A percentile compares a stretch with the other conserved stretches of the same genome.
phyloP scores from a whole-genome alignment of 2,888 invertebrate genomes.

The Scaptodrosophila latifasciaeformis region DNA sequence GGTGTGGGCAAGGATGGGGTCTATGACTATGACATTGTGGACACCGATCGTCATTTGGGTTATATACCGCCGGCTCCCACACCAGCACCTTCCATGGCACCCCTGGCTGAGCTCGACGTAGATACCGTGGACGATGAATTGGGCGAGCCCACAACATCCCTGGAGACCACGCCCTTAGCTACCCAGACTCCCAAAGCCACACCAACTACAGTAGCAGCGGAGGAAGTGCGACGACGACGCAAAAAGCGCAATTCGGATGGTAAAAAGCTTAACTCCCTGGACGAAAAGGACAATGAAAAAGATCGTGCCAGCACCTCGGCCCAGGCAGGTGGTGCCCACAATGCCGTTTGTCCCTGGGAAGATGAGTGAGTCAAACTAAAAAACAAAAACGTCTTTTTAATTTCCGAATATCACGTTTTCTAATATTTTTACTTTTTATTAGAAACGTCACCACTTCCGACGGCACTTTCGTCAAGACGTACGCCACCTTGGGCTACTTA shows the following conservation, averaged over 20 bases:
- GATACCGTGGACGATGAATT: conserved; percentile 82
- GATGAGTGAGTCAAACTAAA: conserved; percentile 88
- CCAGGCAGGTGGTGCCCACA: conserved; percentile 75
- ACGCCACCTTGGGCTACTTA: conserved; percentile 94
- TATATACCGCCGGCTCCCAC: conserved; percentile 73
- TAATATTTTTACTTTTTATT: conserved; percentile 73
- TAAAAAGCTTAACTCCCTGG: conserved; percentile 58
- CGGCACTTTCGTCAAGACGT: conserved; percentile 94
- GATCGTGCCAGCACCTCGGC: conserved; percentile 18
- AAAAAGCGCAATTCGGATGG: conserved; percentile 69
- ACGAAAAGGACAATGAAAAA: conserved; percentile 58
- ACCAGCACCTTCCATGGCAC: conserved; percentile 77
- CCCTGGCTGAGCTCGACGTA: conserved; percentile 82
- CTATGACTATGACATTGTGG: conserved; percentile 69
- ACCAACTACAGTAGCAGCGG: conserved; percentile 32
- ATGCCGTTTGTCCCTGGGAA: conserved; percentile 95
- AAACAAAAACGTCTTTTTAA: not conserved
- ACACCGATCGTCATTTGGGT: conserved; percentile 52
- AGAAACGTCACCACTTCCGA: conserved; percentile 89
- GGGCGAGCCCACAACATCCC: conserved; percentile 26
- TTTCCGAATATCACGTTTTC: not conserved
- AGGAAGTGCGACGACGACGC: conserved; percentile 66
- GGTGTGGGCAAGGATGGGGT: conserved; percentile 53
- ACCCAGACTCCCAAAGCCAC: not conserved
- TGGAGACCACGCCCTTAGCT: conserved; percentile 1